Evolutionary conservation across 2,113 vertebrate genomes (phyloP).

Genomic region (Rhipidura dahli): DNA sequence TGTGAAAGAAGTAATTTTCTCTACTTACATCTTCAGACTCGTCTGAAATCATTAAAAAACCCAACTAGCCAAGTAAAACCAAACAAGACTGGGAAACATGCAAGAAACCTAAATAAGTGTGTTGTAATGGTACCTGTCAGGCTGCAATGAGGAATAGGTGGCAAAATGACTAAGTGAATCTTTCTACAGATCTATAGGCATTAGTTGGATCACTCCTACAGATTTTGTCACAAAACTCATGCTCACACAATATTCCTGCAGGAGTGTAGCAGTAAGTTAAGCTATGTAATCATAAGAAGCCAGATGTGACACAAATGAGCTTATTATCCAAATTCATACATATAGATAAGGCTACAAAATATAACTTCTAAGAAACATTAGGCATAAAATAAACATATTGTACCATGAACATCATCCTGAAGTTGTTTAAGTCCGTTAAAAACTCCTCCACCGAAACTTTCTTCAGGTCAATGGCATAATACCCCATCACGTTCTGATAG

Average conservation of each 20-base stretch:
- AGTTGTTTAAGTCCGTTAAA: conserved; percentile 93
- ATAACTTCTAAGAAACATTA: not conserved
- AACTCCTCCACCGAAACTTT: conserved; percentile 94
- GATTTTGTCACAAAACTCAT: not conserved
- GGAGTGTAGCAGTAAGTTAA: not conserved
- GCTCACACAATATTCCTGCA: not conserved
- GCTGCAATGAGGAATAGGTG: not conserved
- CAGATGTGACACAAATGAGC: not conserved
- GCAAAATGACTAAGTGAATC: not conserved
- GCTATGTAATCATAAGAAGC: not conserved
- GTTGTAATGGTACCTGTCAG: not conserved
- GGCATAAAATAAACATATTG: not conserved
- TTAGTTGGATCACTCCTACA: not conserved
- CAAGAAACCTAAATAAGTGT: not conserved
- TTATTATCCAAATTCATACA: not conserved
- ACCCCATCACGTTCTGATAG: conserved; percentile 85
- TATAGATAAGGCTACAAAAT: not conserved
- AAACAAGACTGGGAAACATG: not conserved
- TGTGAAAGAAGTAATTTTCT: not conserved
- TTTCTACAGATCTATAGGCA: not conserved
- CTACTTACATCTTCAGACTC: not conserved
- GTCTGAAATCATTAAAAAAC: not conserved
- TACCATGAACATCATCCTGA: conserved; percentile 90
- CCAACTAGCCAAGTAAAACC: not conserved
- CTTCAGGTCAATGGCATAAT: conserved; percentile 89